Conservation (phyloP, 2,888 invertebrate genomes). For the Neria commutata region DNA sequence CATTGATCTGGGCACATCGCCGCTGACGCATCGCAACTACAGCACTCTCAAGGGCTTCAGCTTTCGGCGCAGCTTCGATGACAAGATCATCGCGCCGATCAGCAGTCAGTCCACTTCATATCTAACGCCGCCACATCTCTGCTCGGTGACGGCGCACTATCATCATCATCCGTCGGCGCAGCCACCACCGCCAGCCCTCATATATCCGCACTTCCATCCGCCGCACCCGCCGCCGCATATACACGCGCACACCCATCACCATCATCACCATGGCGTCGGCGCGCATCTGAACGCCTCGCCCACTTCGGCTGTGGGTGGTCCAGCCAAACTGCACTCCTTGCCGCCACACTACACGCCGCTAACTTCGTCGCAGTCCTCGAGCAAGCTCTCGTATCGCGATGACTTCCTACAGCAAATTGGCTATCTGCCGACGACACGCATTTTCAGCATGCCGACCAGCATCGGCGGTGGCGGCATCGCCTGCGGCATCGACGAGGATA, state of each 20-base stretch:
- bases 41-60: conserved; percentile 55
- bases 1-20: conserved; percentile 54
- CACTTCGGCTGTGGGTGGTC: conserved; percentile 33
- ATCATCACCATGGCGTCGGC: conserved; percentile 38
- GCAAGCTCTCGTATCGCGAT: conserved; percentile 58
- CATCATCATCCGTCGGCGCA: background rate
- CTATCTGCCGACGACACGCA: conserved; percentile 59
- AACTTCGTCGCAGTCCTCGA: conserved; percentile 55
- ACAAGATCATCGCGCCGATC: conserved; percentile 51
- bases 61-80: conserved; percentile 59
- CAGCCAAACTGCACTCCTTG: conserved; percentile 24
- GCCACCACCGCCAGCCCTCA: conserved; percentile 38
- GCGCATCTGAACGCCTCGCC: conserved; percentile 30
- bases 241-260: conserved; percentile 37
- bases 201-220: conserved; percentile 48
- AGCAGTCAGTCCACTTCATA: conserved; percentile 25
- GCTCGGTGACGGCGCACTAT: background rate
- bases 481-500: conserved; percentile 57
- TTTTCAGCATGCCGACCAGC: conserved; percentile 55
- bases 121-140: conserved; percentile 5
- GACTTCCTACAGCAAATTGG: conserved; percentile 61
- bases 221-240: conserved; percentile 37
- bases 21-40: conserved; percentile 54
- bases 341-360: conserved; percentile 37
- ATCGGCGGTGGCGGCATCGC: too few relatives aligned